Conservation (phyloP, 2,113 vertebrate species). For the Holacanthus passer region DNA sequence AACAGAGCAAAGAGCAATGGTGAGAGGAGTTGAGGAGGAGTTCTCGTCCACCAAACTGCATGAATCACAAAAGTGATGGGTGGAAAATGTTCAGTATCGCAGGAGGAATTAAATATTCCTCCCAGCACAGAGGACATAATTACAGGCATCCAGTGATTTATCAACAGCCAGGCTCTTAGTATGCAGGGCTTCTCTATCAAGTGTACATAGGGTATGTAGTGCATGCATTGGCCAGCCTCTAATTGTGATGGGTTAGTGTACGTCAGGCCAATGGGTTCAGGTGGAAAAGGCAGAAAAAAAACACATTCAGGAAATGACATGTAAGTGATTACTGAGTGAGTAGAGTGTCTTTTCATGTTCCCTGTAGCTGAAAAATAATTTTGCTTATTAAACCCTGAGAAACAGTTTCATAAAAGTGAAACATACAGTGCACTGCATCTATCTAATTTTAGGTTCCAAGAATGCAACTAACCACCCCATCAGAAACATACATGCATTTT, state of each 20-base stretch:
- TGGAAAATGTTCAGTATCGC: slow-evolving; percentile 34
- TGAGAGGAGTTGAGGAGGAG: not conserved
- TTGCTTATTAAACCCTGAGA: not conserved
- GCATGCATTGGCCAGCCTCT: not conserved
- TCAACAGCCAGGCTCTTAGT: slow-evolving; percentile 14
- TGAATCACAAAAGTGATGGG: slow-evolving; percentile 25
- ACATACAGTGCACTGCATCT: not conserved
- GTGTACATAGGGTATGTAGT: not conserved
- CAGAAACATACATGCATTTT: too few species aligned
- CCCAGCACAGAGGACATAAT: slow-evolving; percentile 15
- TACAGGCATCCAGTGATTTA: slow-evolving; percentile 21
- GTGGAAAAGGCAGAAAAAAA: not conserved
- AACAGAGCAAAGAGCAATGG: not conserved
- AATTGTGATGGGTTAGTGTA: too few species aligned
- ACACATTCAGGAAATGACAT: not conserved
- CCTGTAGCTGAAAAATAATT: not conserved
- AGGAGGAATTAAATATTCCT: not conserved
- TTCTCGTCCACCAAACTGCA: not conserved
- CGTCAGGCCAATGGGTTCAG: not conserved
- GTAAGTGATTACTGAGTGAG: not conserved
- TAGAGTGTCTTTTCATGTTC: not conserved
- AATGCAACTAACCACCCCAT: too few species aligned
- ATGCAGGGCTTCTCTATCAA: not conserved
- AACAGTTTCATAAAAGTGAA: not conserved
- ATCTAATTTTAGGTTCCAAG: not conserved